Percentiles rank a stretch among this genome's conserved stretches.
Conservation (phyloP, 2,888 invertebrate genomes). For the Drosophila setosimentum region DNA sequence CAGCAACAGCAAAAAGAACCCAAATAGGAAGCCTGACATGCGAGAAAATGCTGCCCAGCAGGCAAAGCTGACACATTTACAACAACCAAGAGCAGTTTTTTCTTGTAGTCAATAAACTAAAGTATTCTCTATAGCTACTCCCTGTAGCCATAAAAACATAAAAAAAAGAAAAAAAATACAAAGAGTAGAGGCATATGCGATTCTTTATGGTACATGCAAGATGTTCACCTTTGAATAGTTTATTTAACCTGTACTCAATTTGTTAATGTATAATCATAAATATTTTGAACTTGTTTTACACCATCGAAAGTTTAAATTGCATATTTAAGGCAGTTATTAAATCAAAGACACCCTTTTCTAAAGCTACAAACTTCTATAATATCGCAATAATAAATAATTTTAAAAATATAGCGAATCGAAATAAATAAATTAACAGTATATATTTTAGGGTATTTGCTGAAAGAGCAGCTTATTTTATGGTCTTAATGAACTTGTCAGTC, state of each 20-base stretch:
- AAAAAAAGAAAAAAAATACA: too few species aligned
- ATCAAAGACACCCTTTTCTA: not conserved
- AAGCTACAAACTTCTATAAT: not conserved
- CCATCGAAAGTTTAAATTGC: not conserved
- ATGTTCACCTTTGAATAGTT: too few species aligned
- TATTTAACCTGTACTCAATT: not conserved
- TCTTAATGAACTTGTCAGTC: not conserved
- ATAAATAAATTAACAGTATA: not conserved
- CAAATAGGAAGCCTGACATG: conserved; percentile 46
- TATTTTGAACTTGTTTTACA: not conserved
- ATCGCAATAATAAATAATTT: not conserved
- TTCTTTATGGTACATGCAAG: not conserved
- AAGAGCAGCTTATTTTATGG: not conserved
- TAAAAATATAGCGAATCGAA: not conserved
- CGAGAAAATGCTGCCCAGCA: conserved; percentile 42
- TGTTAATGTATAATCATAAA: not conserved
- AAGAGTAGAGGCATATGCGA: not conserved
- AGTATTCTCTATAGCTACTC: conserved; percentile 20
- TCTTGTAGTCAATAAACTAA: conserved; percentile 49
- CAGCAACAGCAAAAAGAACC: not conserved
- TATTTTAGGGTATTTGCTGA: not conserved
- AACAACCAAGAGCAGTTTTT: conserved; percentile 5
- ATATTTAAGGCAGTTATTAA: not conserved
- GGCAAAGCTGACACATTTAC: conserved; percentile 40
- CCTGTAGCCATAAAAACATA: not conserved